phyloP scores from a whole-genome alignment of 2,888 invertebrate genomes.

The Mesochorus sp. region DNA sequence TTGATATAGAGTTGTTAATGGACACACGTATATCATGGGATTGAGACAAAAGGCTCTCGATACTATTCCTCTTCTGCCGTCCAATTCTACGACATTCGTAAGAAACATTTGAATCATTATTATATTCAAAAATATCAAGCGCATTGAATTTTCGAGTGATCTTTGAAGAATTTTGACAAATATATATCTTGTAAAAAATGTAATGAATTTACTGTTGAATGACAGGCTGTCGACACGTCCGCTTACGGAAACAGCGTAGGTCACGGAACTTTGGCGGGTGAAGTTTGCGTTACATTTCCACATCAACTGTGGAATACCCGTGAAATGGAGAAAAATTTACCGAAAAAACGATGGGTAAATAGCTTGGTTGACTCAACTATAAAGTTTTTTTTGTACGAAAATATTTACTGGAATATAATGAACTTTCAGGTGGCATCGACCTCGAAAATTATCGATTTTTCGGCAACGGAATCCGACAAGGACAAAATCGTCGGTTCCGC shows the following conservation, averaged over 20 bases:
- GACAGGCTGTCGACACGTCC: conserved; percentile 80
- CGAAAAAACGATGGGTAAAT: conserved; percentile 75
- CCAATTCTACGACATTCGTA: conserved; percentile 81
- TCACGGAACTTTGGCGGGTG: conserved; percentile 83
- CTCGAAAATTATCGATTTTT: conserved; percentile 73
- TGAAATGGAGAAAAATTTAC: conserved; percentile 74
- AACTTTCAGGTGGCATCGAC: conserved; percentile 70
- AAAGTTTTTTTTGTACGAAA: background rate
- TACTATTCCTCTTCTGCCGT: conserved; percentile 77
- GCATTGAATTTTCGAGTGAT: background rate
- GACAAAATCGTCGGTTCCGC: conserved; percentile 5
- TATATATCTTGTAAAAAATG: background rate
- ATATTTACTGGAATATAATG: conserved; percentile 16
- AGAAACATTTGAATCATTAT: conserved; percentile 46
- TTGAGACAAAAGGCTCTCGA: conserved; percentile 78
- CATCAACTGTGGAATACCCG: conserved; percentile 79
- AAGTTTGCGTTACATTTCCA: conserved; percentile 82
- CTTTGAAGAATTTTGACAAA: background rate
- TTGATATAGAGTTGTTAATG: conserved; percentile 75
- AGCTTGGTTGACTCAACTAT: no score
- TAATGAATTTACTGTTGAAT: background rate
- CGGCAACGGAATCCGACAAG: conserved; percentile 28
- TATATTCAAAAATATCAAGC: background rate
- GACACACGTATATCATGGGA: conserved; percentile 77
- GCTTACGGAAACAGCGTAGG: conserved; percentile 84